Conservation (phyloP, 2,113 vertebrate genomes). For the Microcebus tavaratra region DNA sequence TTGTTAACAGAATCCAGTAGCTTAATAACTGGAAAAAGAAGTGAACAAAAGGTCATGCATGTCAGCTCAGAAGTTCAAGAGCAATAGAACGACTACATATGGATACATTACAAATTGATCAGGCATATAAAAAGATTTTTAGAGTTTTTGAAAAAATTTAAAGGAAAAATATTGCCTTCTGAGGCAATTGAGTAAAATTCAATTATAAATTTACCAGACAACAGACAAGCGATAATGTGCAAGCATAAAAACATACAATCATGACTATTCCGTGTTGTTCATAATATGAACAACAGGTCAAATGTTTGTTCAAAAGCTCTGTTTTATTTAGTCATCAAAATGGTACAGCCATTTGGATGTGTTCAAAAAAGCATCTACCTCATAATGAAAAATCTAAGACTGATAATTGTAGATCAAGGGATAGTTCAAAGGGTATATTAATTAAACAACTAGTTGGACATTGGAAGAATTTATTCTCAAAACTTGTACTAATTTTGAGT, state of each 20-base stretch:
- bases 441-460: neutral
- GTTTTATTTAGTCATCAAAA: neutral
- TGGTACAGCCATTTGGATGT: neutral
- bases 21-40: neutral
- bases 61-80: neutral
- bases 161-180: neutral
- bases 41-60: neutral
- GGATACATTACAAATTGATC: neutral
- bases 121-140: neutral
- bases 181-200: neutral
- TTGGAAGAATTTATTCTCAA: neutral
- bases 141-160: neutral
- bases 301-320: neutral
- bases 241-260: neutral
- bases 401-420: neutral
- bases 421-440: neutral
- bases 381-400: neutral
- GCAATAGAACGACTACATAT: rapidly evolving
- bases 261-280: rapidly evolving
- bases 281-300: rapidly evolving
- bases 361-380: neutral
- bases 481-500: neutral
- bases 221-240: rapidly evolving
- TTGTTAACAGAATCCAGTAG: neutral
- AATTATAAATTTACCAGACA: neutral